Evolutionary conservation across 2,888 invertebrate species (phyloP).

Genomic region (Hylaea fasciaria): DNA sequence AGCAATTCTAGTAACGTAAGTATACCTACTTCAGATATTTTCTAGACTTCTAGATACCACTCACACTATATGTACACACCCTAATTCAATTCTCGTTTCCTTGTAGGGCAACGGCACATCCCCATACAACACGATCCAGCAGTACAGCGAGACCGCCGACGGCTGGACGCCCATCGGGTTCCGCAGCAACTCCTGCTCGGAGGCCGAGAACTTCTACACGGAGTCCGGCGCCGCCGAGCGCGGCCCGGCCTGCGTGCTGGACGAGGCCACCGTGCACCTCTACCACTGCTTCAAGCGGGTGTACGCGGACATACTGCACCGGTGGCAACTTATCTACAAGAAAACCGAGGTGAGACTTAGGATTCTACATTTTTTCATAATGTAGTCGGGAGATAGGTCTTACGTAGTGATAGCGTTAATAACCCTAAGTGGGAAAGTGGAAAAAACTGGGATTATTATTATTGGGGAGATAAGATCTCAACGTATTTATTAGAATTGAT

Average conservation of each 20-base stretch:
- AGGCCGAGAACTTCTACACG: constrained; percentile 89
- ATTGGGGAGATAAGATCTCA: too few relatives aligned
- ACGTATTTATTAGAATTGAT: too few relatives aligned
- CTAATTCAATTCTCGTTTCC: neutral
- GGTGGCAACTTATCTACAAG: constrained; percentile 92
- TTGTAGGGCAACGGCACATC: constrained; percentile 88
- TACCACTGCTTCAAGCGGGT: constrained; percentile 94
- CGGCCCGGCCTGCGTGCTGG: constrained; percentile 73
- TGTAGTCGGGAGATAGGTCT: too few relatives aligned
- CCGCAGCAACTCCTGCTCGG: constrained; percentile 94
- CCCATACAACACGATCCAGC: constrained; percentile 95
- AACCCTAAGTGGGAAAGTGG: too few relatives aligned
- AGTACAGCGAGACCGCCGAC: constrained; percentile 89
- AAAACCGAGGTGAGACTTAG: constrained; percentile 87
- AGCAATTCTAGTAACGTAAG: constrained; percentile 78
- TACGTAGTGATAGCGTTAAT: too few relatives aligned
- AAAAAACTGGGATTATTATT: too few relatives aligned
- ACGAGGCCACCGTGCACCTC: constrained; percentile 79
- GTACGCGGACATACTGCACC: constrained; percentile 95
- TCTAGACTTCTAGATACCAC: too few relatives aligned
- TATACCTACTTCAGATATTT: constrained; percentile 23
- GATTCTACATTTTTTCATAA: neutral
- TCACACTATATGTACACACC: too few relatives aligned
- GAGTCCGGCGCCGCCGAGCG: constrained; percentile 71
- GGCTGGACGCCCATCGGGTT: constrained; percentile 90